phyloP scores from a whole-genome alignment of 2,797 vertebrate genomes.

The Lacerta viridis region DNA sequence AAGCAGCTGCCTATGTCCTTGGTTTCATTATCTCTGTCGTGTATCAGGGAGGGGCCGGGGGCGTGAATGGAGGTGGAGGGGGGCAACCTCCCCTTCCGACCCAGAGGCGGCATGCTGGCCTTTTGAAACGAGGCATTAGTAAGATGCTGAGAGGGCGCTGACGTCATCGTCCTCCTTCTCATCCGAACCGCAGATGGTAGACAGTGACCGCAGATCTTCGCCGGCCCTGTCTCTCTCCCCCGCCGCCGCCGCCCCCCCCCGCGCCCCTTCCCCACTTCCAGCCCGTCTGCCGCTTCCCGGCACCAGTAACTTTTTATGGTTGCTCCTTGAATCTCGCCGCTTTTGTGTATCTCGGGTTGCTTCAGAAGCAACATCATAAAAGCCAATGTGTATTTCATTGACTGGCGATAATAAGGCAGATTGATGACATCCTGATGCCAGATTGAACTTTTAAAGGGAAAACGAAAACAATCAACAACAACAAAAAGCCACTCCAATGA shows the following conservation, averaged over 20 bases:
- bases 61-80: no score
- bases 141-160: not conserved
- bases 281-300: not conserved
- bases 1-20: not conserved
- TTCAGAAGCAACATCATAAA: slow-evolving; percentile 6
- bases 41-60: not conserved
- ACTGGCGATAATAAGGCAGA: not conserved
- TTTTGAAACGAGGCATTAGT: not conserved
- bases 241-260: not conserved
- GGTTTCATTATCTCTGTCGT: not conserved
- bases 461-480: no score
- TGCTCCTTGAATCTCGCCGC: not conserved
- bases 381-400: slow-evolving; percentile 9
- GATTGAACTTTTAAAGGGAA: not conserved
- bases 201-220: not conserved
- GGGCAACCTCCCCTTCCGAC: not conserved
- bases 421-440: not conserved
- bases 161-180: not conserved
- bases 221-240: no score
- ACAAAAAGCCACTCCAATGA: not conserved
- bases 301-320: slow-evolving; percentile 19
- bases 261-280: not conserved
- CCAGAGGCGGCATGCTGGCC: not conserved
- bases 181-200: not conserved
- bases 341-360: slow-evolving; percentile 8